phyloP scores from a whole-genome alignment of 2,113 vertebrate genomes.

The Petromus typicus region DNA sequence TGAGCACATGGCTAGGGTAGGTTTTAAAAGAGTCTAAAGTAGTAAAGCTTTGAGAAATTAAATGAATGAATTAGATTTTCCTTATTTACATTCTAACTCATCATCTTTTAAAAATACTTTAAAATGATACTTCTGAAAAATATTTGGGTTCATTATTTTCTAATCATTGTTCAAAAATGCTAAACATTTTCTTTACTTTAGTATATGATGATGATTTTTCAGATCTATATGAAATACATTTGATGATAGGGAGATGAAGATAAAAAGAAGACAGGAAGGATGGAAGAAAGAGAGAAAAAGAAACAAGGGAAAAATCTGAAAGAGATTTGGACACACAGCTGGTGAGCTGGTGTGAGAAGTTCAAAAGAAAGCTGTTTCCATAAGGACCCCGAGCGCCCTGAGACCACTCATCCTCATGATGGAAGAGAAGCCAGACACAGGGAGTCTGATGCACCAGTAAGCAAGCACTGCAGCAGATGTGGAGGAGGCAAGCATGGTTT shows the following conservation, averaged over 20 bases:
- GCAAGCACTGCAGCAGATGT: not conserved
- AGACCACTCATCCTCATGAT: not conserved
- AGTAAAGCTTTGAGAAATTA: not conserved
- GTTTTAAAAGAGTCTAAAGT: not conserved
- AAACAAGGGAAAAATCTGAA: not conserved
- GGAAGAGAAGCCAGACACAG: not conserved
- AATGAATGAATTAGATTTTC: not conserved
- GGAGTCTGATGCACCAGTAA: not conserved
- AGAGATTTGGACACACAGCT: not conserved
- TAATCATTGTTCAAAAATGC: not conserved
- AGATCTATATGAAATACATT: not conserved
- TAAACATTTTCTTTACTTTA: not conserved
- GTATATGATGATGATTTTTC: not conserved
- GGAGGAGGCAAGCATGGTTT: not conserved
- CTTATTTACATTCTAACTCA: not conserved
- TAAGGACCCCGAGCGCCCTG: not conserved
- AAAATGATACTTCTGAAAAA: not conserved
- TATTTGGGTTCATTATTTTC: not conserved
- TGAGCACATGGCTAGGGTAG: not conserved
- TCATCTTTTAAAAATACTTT: not conserved
- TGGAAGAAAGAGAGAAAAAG: not conserved
- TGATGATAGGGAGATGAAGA: not conserved
- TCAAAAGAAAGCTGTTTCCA: not conserved
- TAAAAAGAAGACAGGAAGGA: not conserved
- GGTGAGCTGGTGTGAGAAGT: not conserved